Percentiles rank a stretch among this genome's conserved stretches.
Conservation (phyloP, 2,888 invertebrate genomes). For the Cryptus armator region DNA sequence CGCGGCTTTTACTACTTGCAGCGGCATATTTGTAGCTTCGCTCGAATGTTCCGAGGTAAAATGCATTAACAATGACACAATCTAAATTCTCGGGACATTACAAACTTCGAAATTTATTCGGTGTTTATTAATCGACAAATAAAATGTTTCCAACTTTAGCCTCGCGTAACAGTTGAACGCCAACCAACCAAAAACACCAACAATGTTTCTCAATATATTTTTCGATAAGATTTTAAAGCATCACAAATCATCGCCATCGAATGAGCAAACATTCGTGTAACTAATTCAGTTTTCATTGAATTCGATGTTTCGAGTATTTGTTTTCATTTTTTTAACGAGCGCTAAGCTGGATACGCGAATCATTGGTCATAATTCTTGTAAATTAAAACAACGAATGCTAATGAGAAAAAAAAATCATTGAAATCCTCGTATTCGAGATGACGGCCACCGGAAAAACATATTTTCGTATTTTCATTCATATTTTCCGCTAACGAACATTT, state of each 20-base stretch:
- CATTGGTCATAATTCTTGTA: constrained; percentile 6
- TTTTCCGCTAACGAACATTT: constrained; percentile 14
- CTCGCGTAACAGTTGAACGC: no score
- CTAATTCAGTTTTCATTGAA: no score
- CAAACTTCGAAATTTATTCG: neutral
- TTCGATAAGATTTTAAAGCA: no score
- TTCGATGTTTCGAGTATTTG: no score
- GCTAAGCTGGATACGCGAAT: neutral
- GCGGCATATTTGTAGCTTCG: neutral
- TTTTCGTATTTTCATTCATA: constrained; percentile 1
- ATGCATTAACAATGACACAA: neutral
- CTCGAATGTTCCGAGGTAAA: neutral
- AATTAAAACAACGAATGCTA: constrained; percentile 4
- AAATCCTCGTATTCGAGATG: neutral
- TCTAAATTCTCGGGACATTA: neutral
- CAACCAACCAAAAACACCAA: no score
- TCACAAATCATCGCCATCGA: no score
- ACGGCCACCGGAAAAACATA: neutral
- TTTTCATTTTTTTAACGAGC: neutral
- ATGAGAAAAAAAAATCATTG: constrained; percentile 6
- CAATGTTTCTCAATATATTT: no score
- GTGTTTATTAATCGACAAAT: no score
- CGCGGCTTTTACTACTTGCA: constrained; percentile 39
- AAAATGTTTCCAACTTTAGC: no score
- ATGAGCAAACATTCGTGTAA: no score